These are phyloP conservation scores for Rhizomys pruinosus DNA, from an alignment of 2,113 vertebrate species.

Conservation along the genomic window DNA sequence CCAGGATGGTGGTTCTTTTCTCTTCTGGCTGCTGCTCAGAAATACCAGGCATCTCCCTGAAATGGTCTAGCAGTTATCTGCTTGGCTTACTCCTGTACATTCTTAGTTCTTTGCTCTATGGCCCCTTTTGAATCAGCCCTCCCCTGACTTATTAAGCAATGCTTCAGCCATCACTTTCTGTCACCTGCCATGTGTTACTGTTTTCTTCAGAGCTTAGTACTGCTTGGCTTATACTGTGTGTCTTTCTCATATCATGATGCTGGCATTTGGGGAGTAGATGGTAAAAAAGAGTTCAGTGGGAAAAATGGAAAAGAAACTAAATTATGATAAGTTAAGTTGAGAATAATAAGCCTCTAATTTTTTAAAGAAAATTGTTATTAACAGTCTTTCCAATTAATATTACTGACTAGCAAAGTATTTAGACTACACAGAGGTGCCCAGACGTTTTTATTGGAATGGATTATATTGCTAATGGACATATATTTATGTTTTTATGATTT, in stretches of 20 bases:
- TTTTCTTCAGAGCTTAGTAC: background rate
- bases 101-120: background rate
- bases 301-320: background rate
- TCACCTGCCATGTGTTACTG: background rate
- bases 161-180: background rate
- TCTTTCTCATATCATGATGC: background rate
- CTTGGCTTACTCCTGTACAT: background rate
- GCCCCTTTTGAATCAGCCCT: background rate
- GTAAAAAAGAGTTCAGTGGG: background rate
- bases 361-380: background rate
- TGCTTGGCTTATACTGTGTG: background rate
- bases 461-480: background rate
- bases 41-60: background rate
- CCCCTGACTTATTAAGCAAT: background rate
- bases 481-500: background rate
- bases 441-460: background rate
- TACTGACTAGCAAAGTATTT: background rate
- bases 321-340: background rate
- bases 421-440: background rate
- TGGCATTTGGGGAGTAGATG: background rate
- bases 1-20: background rate
- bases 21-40: background rate
- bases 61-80: background rate
- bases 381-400: background rate
- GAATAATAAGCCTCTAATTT: background rate